Percentiles rank a stretch among this genome's conserved stretches.
Evolutionary conservation across 92 coral and sea anemone species (phyloP).

Genomic region (Parazoanthus swiftii): DNA sequence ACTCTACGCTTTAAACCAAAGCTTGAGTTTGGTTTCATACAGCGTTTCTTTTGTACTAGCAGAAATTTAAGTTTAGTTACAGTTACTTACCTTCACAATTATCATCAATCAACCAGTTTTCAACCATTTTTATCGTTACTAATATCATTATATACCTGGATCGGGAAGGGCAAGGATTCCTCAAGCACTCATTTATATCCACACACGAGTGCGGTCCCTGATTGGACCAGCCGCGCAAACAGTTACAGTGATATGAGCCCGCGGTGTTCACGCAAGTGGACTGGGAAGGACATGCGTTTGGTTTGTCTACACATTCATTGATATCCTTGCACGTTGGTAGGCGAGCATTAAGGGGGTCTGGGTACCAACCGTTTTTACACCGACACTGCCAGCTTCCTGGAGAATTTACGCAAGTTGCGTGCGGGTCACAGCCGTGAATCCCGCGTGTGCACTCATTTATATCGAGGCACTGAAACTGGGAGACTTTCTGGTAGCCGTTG

Average conservation of each 20-base stretch:
- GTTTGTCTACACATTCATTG: constrained; percentile 52
- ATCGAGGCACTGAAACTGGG: constrained; percentile 58
- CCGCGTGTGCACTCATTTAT: constrained; percentile 76
- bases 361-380: constrained; percentile 66
- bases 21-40: neutral
- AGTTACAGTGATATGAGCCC: constrained; percentile 55
- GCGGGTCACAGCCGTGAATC: constrained; percentile 58
- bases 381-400: constrained; percentile 48
- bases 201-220: constrained; percentile 35
- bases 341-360: constrained; percentile 54
- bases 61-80: too few relatives aligned
- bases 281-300: constrained; percentile 54
- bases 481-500: constrained; percentile 56
- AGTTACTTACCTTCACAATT: too few relatives aligned
- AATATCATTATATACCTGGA: constrained; percentile 16
- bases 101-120: neutral
- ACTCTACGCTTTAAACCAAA: too few relatives aligned
- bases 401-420: constrained; percentile 49
- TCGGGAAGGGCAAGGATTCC: constrained; percentile 47
- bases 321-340: constrained; percentile 50
- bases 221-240: constrained; percentile 53
- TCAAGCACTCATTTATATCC: constrained; percentile 52
- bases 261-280: constrained; percentile 54
- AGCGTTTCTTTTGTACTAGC: neutral
- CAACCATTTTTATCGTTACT: neutral